phyloP scores from a whole-genome alignment of 1,140 invertebrate genomes.

The Brachystomella parvula region DNA sequence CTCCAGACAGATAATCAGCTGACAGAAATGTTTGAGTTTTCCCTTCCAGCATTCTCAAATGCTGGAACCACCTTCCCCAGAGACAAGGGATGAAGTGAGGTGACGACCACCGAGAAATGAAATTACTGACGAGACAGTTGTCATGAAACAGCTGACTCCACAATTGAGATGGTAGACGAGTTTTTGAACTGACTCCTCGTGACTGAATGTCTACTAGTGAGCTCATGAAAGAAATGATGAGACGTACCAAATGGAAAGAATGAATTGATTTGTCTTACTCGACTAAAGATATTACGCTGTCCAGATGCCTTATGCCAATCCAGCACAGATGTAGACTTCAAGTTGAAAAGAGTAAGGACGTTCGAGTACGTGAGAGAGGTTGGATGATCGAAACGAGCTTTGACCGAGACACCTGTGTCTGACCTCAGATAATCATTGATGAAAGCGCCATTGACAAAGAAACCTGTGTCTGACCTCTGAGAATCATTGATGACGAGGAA shows the following conservation, averaged over 20 bases:
- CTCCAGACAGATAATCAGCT: no score
- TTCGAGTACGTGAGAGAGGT: neutral
- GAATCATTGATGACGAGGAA: constrained; percentile 35
- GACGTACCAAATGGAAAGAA: neutral
- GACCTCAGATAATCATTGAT: no score
- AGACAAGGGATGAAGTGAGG: neutral
- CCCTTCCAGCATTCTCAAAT: neutral
- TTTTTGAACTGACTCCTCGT: no score
- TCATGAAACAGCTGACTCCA: neutral
- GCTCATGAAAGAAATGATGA: neutral
- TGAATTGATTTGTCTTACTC: neutral
- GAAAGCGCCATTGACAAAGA: constrained; percentile 31
- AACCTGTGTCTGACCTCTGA: constrained; percentile 14
- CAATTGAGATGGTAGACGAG: no score
- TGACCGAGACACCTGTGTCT: constrained; percentile 39
- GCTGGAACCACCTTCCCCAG: neutral
- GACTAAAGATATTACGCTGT: neutral
- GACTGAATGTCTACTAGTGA: neutral
- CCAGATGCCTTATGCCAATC: neutral
- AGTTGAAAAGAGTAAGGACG: neutral
- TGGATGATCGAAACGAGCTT: constrained; percentile 42
- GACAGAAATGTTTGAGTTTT: neutral
- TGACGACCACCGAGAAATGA: neutral
- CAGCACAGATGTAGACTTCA: neutral
- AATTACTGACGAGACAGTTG: neutral